These are phyloP conservation scores for Troides aeacus DNA, from an alignment of 2,888 invertebrate species.

Conservation along the genomic window DNA sequence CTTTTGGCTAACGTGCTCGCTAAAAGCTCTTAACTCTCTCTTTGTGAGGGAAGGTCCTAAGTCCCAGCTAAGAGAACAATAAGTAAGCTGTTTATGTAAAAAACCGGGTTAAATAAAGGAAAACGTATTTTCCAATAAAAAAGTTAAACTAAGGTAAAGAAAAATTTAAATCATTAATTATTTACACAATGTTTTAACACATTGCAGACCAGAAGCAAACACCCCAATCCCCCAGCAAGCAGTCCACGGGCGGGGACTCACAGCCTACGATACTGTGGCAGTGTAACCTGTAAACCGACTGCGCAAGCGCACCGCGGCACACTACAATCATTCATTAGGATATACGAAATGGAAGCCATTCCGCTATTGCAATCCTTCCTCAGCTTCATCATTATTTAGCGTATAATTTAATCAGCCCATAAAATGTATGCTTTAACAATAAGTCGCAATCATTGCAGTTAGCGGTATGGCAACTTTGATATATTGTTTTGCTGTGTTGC, in stretches of 20 bases:
- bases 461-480: constrained; percentile 61
- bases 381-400: constrained; percentile 39
- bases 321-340: constrained; percentile 28
- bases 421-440: constrained; percentile 31
- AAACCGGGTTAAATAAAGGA: no score
- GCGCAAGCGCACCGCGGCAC: constrained; percentile 33
- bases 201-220: constrained; percentile 91
- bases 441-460: constrained; percentile 43
- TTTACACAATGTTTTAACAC: background rate
- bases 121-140: no score
- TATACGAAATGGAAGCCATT: constrained; percentile 30
- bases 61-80: no score
- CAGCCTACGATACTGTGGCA: constrained; percentile 99
- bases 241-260: constrained; percentile 89
- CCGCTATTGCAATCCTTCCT: constrained; percentile 30
- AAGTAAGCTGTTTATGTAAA: no score
- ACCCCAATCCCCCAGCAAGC: constrained; percentile 89
- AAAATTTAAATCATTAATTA: background rate
- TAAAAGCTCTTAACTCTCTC: no score
- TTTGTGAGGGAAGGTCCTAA: no score
- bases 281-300: constrained; percentile 92
- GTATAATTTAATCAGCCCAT: constrained; percentile 32
- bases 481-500: constrained; percentile 43
- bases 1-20: no score
- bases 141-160: no score